These are phyloP conservation scores for Menidia beryllina DNA, from an alignment of 2,113 vertebrate species.

Conservation along the genomic window DNA sequence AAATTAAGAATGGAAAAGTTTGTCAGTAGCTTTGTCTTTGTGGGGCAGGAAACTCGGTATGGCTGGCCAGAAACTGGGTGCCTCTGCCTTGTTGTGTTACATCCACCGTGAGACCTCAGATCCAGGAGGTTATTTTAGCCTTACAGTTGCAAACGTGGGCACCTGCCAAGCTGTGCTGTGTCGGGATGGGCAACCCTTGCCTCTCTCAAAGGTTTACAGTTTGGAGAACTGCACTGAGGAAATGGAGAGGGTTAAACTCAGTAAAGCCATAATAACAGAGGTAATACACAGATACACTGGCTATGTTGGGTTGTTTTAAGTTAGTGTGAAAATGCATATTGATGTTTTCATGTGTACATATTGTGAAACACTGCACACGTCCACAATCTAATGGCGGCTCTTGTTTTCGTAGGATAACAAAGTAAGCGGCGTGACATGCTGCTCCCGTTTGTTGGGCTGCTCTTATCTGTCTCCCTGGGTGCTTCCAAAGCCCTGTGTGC, in stretches of 20 bases:
- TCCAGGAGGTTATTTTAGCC: slow-evolving; percentile 85
- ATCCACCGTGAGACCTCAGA: slow-evolving; percentile 89
- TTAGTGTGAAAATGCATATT: slow-evolving; percentile 4
- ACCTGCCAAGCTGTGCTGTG: slow-evolving; percentile 93
- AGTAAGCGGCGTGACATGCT: slow-evolving; percentile 97
- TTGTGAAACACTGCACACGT: slow-evolving; percentile 2
- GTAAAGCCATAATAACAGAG: slow-evolving; percentile 98
- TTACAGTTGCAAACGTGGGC: slow-evolving; percentile 94
- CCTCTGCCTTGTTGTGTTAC: slow-evolving; percentile 93
- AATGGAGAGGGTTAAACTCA: slow-evolving; percentile 89
- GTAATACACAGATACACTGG: slow-evolving; percentile 68
- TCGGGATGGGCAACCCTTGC: slow-evolving; percentile 87
- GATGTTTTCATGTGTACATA: slow-evolving; percentile 4
- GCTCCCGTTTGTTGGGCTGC: slow-evolving; percentile 94
- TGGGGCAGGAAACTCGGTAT: slow-evolving; percentile 91
- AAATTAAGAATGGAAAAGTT: background rate
- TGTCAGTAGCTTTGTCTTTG: slow-evolving; percentile 11
- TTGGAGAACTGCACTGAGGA: slow-evolving; percentile 91
- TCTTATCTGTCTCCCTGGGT: slow-evolving; percentile 95
- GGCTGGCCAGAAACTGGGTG: slow-evolving; percentile 96
- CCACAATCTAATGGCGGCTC: slow-evolving; percentile 32
- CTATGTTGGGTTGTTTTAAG: too few species aligned
- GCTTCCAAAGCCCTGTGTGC: slow-evolving; percentile 91
- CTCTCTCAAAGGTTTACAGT: slow-evolving; percentile 92
- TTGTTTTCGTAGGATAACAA: slow-evolving; percentile 91